A percentile compares a stretch with the other conserved stretches of the same genome.
These are phyloP conservation scores for Cremastobaeus sp. DNA, from an alignment of 2,888 invertebrate genomes.

Conservation along the genomic window DNA sequence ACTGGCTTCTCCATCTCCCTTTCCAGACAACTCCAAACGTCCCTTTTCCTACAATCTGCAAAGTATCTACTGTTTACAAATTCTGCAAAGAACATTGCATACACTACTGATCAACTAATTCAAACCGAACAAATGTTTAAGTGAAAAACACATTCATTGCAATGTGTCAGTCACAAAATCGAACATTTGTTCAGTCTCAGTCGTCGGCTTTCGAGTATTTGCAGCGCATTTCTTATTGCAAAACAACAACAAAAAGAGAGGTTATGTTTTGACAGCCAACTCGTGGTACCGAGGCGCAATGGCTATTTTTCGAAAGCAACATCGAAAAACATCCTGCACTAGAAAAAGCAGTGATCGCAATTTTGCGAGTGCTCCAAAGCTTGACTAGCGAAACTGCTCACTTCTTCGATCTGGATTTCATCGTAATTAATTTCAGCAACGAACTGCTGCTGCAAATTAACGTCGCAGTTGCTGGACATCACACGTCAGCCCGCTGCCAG, in stretches of 20 bases:
- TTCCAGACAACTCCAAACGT: conserved; percentile 96
- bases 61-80: not conserved
- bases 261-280: not conserved
- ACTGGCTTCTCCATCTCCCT: conserved; percentile 90
- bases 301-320: not conserved
- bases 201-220: too few species aligned
- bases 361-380: not conserved
- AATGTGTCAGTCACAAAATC: too few species aligned
- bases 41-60: conserved; percentile 92
- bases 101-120: too few species aligned
- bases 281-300: too few species aligned
- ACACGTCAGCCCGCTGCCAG: conserved; percentile 27
- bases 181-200: too few species aligned
- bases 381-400: conserved; percentile 72
- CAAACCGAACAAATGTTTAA: too few species aligned
- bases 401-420: conserved; percentile 87
- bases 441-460: conserved; percentile 79
- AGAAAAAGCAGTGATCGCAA: not conserved
- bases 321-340: not conserved
- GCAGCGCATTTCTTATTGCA: too few species aligned
- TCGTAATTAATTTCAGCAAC: conserved; percentile 88
- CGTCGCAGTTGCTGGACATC: conserved; percentile 42
- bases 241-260: not conserved
- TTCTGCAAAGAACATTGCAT: too few species aligned
- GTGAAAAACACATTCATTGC: too few species aligned